Conservation (phyloP, 2,797 vertebrate species). For the Crenuchus spilurus region DNA sequence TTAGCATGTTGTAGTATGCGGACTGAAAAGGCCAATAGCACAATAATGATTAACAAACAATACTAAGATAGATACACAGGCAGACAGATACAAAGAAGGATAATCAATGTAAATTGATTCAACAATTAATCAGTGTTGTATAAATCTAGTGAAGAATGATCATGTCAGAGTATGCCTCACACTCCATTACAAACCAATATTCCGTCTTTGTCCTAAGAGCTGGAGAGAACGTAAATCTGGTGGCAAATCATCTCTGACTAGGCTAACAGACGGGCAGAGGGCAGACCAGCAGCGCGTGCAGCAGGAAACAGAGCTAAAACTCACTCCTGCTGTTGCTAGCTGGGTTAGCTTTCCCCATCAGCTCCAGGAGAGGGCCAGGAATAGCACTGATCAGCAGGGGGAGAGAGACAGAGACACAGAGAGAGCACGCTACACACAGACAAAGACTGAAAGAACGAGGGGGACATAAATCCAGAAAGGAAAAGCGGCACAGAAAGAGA, state of each 20-base stretch:
- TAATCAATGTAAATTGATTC: no score
- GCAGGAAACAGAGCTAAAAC: constrained; percentile 32
- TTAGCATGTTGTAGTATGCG: no score
- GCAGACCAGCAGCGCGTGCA: constrained; percentile 10
- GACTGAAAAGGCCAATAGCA: no score
- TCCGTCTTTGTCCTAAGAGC: constrained; percentile 51
- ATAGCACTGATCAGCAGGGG: constrained; percentile 32
- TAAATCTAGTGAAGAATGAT: background rate
- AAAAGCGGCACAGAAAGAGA: background rate
- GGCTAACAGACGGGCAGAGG: constrained; percentile 27
- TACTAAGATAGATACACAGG: no score
- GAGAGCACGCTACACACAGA: background rate
- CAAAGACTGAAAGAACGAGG: background rate
- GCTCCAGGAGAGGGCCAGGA: constrained; percentile 48
- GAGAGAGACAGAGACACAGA: background rate
- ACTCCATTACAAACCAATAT: background rate
- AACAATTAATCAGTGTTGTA: background rate
- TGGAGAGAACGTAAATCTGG: constrained; percentile 33
- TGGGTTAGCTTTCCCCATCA: constrained; percentile 45
- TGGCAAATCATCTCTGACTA: constrained; percentile 14
- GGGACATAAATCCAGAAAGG: background rate
- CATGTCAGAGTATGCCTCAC: background rate
- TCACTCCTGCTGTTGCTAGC: constrained; percentile 30
- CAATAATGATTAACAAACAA: no score
- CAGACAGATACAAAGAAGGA: no score